phyloP scores from a whole-genome alignment of 2,113 vertebrate genomes.

The Electrona antarctica region DNA sequence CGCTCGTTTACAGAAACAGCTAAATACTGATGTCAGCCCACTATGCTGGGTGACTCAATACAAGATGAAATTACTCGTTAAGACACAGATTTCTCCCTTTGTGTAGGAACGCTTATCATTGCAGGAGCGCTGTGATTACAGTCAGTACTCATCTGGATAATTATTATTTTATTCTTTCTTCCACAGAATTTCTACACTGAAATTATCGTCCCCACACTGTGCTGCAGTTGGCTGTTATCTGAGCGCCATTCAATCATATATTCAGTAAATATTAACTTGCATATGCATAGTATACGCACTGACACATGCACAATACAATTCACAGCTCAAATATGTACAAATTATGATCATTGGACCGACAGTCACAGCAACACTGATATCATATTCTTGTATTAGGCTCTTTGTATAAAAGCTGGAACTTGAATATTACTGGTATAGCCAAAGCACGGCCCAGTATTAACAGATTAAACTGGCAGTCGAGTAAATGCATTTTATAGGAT shows the following conservation, averaged over 20 bases:
- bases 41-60: neutral
- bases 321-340: too few relatives aligned
- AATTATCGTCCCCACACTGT: neutral
- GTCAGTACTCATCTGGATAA: neutral
- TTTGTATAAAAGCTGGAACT: too few relatives aligned
- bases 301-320: neutral
- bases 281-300: neutral
- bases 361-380: too few relatives aligned
- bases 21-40: too few relatives aligned
- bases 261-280: neutral
- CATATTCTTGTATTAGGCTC: too few relatives aligned
- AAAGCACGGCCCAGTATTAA: too few relatives aligned
- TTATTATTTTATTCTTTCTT: neutral
- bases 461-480: too few relatives aligned
- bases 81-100: neutral
- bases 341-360: too few relatives aligned
- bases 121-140: neutral
- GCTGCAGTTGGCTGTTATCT: neutral
- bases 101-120: neutral
- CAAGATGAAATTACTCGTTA: neutral
- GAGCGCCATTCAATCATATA: neutral
- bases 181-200: neutral
- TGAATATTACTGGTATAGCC: too few relatives aligned
- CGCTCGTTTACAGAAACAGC: too few relatives aligned
- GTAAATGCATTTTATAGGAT: too few relatives aligned